A percentile compares a stretch with the other conserved stretches of the same genome.
Conservation (phyloP, 92 coral and sea anemone species). For the Porites divaricata region DNA sequence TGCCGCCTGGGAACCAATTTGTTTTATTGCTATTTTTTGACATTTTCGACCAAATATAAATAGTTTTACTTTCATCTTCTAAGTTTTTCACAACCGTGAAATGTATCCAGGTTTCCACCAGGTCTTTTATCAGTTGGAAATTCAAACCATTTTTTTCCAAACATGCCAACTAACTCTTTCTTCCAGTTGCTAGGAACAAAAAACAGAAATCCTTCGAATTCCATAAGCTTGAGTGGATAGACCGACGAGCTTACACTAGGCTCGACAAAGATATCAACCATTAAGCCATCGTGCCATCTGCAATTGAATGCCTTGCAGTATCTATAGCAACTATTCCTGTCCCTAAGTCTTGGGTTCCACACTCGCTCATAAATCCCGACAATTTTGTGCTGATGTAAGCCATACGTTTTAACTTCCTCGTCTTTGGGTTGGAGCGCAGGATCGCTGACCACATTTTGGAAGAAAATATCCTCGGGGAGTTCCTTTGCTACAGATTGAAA, state of each 20-base stretch:
- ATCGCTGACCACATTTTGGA: constrained; percentile 72
- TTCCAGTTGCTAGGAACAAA: constrained; percentile 72
- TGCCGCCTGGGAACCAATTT: too few relatives aligned
- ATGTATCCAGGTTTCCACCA: constrained; percentile 56
- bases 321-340: constrained; percentile 72
- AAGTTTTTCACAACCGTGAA: constrained; percentile 68
- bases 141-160: constrained; percentile 56
- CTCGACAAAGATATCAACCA: constrained; percentile 66
- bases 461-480: constrained; percentile 68
- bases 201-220: constrained; percentile 76
- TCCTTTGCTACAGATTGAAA: constrained; percentile 63
- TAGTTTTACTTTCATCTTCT: not conserved
- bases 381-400: constrained; percentile 42
- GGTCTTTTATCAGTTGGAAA: constrained; percentile 50
- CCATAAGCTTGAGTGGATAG: constrained; percentile 62
- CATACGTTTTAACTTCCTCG: not conserved
- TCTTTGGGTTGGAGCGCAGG: constrained; percentile 60
- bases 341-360: constrained; percentile 72
- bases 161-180: constrained; percentile 35
- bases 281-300: constrained; percentile 74
- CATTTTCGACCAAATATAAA: too few relatives aligned
- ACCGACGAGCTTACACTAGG: not conserved
- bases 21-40: too few relatives aligned
- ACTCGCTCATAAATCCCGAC: constrained; percentile 66
- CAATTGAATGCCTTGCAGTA: constrained; percentile 59